Evolutionary conservation across 2,888 invertebrate genomes (phyloP).

Genomic region (Tupiocoris notatus): DNA sequence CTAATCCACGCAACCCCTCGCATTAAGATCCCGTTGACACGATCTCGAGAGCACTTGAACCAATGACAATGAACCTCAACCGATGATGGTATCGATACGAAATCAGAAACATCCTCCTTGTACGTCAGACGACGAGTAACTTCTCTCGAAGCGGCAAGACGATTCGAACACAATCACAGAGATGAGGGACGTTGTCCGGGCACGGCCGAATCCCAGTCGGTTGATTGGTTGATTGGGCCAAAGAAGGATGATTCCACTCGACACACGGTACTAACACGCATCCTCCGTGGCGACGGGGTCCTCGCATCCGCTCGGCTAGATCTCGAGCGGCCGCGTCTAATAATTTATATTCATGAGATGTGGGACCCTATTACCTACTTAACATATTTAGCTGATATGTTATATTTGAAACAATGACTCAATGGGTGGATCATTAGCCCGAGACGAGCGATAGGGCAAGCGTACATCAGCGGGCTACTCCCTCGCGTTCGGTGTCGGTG

Average conservation of each 20-base stretch:
- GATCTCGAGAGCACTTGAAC: slow-evolving; percentile 12
- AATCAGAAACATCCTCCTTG: slow-evolving; percentile 34
- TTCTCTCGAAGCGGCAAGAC: neutral
- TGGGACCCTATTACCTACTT: slow-evolving; percentile 37
- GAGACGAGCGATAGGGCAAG: neutral
- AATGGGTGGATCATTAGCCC: slow-evolving; percentile 6
- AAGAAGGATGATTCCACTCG: slow-evolving; percentile 43
- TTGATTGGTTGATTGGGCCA: slow-evolving; percentile 39
- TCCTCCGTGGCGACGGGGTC: slow-evolving; percentile 19
- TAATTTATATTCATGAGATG: slow-evolving; percentile 41
- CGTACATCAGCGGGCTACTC: neutral
- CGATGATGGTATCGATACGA: slow-evolving; percentile 27
- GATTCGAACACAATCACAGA: neutral
- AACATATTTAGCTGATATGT: slow-evolving; percentile 37
- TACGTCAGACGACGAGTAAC: slow-evolving; percentile 17
- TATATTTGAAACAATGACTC: slow-evolving; percentile 37
- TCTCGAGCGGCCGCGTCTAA: slow-evolving; percentile 25
- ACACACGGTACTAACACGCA: slow-evolving; percentile 8
- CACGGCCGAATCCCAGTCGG: neutral
- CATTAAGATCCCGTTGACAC: neutral
- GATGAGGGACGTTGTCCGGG: neutral
- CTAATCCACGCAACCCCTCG: neutral
- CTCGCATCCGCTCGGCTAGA: slow-evolving; percentile 32
- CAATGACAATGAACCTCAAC: slow-evolving; percentile 3
- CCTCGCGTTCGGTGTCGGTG: neutral